Evolutionary conservation across 30 jellyfish, hydroid and myxozoan species (phyloP).

Genomic region (Rhopilema esculentum): DNA sequence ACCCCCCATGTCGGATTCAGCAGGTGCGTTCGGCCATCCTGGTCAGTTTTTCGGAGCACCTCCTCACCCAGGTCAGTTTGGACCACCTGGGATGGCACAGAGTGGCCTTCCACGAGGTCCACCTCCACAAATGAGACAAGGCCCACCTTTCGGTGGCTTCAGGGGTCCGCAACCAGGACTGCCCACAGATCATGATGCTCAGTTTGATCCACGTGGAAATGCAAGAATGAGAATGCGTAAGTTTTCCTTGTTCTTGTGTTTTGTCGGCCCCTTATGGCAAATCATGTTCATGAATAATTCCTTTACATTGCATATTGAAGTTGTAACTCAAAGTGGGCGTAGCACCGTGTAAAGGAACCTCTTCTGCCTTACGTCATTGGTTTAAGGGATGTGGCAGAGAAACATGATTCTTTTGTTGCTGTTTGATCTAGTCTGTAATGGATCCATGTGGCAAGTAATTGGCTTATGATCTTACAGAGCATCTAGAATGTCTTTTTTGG

Average conservation of each 20-base stretch:
- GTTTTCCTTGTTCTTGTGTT: not conserved
- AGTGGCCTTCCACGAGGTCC: constrained; percentile 44
- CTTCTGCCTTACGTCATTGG: too few relatives aligned
- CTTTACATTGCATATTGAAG: too few relatives aligned
- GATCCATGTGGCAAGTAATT: too few relatives aligned
- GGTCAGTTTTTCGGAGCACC: constrained; percentile 51
- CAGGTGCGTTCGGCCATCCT: constrained; percentile 26
- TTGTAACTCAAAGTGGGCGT: too few relatives aligned
- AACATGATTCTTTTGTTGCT: too few relatives aligned
- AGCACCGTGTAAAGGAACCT: too few relatives aligned
- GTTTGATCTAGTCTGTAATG: too few relatives aligned
- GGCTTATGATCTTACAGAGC: too few relatives aligned
- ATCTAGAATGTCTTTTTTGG: too few relatives aligned
- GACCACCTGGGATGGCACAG: constrained; percentile 9
- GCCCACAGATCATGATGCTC: constrained; percentile 46
- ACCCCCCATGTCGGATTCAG: constrained; percentile 33
- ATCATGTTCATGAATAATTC: too few relatives aligned
- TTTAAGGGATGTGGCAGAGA: too few relatives aligned
- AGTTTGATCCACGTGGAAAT: constrained; percentile 39
- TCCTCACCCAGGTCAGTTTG: constrained; percentile 49
- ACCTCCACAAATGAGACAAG: constrained; percentile 50
- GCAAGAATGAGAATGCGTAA: constrained; percentile 70
- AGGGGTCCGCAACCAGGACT: constrained; percentile 33
- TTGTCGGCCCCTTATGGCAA: too few relatives aligned
- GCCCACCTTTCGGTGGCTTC: constrained; percentile 49